Conservation (phyloP, 1,140 invertebrate genomes). For the Drosophila tsacasi region DNA sequence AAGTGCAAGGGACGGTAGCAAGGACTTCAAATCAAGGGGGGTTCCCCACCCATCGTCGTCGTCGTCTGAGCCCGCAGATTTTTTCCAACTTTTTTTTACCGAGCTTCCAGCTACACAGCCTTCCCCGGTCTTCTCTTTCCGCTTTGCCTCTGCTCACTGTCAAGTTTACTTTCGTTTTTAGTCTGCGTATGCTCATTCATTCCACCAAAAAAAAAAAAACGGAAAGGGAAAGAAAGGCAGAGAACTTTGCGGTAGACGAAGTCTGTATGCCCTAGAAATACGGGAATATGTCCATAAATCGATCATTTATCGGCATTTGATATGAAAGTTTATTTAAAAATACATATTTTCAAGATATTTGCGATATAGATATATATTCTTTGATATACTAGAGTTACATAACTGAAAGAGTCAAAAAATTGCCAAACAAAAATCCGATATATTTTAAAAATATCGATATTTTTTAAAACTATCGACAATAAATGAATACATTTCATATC, state of each 20-base stretch:
- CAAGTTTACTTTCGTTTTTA: slow-evolving; percentile 56
- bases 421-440: neutral
- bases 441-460: neutral
- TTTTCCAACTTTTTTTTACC: slow-evolving; percentile 21
- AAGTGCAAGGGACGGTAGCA: slow-evolving; percentile 3
- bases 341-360: neutral
- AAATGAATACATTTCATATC: no score
- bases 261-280: neutral
- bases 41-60: neutral
- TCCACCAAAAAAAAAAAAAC: neutral
- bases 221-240: no score
- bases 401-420: no score
- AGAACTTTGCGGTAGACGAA: neutral
- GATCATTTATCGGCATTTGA: neutral
- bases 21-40: slow-evolving; percentile 27
- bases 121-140: neutral
- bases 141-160: slow-evolving; percentile 36
- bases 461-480: no score
- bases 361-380: neutral
- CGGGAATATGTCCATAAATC: neutral
- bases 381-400: no score
- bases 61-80: slow-evolving; percentile 34
- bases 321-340: neutral
- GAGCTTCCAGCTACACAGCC: neutral
- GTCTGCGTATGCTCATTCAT: slow-evolving; percentile 41